Percentiles rank a stretch among this genome's conserved stretches.
Evolutionary conservation across 2,888 invertebrate species (phyloP).

Genomic region (Acanthococcus lagerstroemiae): DNA sequence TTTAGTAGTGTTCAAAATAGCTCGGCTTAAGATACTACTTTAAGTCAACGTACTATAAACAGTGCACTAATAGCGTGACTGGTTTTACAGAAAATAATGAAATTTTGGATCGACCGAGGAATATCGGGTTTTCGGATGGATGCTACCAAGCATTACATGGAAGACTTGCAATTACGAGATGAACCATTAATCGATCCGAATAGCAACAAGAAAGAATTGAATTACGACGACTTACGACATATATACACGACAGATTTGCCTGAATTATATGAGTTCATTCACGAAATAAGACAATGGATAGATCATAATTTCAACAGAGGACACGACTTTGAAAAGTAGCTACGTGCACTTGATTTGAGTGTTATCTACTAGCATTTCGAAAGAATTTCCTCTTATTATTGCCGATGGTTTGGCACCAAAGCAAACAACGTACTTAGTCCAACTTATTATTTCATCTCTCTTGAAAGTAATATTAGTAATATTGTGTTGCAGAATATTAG

Average conservation of each 20-base stretch:
- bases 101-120: constrained; percentile 31
- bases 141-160: constrained; percentile 27
- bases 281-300: not conserved
- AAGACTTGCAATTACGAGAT: not conserved
- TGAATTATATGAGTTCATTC: constrained; percentile 19
- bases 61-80: too few relatives aligned
- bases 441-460: too few relatives aligned
- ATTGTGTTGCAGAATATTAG: constrained; percentile 14
- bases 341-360: too few relatives aligned
- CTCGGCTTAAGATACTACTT: too few relatives aligned
- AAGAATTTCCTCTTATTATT: too few relatives aligned
- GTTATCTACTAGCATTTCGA: too few relatives aligned
- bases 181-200: constrained; percentile 15
- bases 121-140: constrained; percentile 29
- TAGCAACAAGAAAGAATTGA: not conserved
- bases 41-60: too few relatives aligned
- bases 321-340: too few relatives aligned
- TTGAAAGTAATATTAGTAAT: too few relatives aligned
- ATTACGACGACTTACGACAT: not conserved
- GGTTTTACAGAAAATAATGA: constrained; percentile 19
- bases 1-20: too few relatives aligned
- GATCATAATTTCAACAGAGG: not conserved
- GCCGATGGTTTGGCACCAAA: too few relatives aligned
- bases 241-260: constrained; percentile 25
- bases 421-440: too few relatives aligned